phyloP scores from a whole-genome alignment of 2,888 invertebrate species.

The Cryptocephalus moraei region DNA sequence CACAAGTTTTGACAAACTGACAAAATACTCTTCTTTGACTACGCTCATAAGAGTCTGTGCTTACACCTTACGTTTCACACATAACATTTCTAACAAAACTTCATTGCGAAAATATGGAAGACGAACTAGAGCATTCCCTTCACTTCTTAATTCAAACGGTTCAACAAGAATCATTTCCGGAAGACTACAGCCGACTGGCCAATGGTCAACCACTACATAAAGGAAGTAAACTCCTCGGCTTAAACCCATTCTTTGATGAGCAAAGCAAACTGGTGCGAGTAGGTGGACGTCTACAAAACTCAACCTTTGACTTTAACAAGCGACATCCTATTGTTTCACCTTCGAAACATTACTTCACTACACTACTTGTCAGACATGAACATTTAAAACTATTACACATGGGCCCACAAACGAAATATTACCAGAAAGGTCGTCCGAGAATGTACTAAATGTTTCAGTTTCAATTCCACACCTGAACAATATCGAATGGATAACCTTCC shows the following conservation, averaged over 20 bases:
- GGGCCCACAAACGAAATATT: slow-evolving; percentile 12
- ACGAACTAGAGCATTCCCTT: not conserved
- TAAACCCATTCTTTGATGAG: slow-evolving; percentile 14
- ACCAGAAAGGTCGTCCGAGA: slow-evolving; percentile 9
- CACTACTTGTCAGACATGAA: slow-evolving; percentile 9
- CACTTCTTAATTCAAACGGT: not conserved
- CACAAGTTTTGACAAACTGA: not conserved
- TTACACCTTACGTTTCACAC: not conserved
- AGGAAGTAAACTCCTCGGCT: slow-evolving; percentile 5
- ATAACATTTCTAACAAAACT: no score
- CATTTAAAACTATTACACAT: slow-evolving; percentile 12
- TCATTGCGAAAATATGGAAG: not conserved
- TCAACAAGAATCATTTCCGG: not conserved
- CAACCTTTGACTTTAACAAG: slow-evolving; percentile 10
- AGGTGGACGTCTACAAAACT: slow-evolving; percentile 12
- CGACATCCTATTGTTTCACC: slow-evolving; percentile 16
- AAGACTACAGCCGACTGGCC: not conserved
- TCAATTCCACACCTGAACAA: slow-evolving; percentile 5
- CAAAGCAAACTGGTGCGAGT: slow-evolving; percentile 9
- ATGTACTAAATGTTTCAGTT: slow-evolving; percentile 12
- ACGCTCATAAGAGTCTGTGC: not conserved
- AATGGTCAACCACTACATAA: not conserved
- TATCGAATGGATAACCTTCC: slow-evolving; percentile 14
- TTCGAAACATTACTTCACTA: slow-evolving; percentile 10
- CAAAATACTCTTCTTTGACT: not conserved